Evolutionary conservation across 2,113 vertebrate species (phyloP).

Genomic region (Bostrychus sinensis): DNA sequence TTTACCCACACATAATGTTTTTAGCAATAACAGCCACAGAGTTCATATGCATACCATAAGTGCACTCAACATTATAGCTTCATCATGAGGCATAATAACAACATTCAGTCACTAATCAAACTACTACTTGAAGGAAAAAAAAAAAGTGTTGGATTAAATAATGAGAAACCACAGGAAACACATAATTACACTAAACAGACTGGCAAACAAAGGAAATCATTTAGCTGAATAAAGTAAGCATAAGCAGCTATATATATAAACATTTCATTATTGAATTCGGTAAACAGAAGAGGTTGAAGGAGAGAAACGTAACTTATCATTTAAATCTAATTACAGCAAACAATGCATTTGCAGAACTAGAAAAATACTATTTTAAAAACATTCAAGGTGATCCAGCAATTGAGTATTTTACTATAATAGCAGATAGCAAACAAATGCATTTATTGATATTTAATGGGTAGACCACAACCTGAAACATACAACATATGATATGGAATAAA

Average conservation of each 20-base stretch:
- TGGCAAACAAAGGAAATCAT: not conserved
- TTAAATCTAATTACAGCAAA: too few relatives aligned
- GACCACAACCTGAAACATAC: too few relatives aligned
- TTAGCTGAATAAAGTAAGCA: not conserved
- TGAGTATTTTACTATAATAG: too few relatives aligned
- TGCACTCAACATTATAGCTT: not conserved
- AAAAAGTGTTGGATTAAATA: not conserved
- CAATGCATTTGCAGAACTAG: too few relatives aligned
- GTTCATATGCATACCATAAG: not conserved
- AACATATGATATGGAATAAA: too few relatives aligned
- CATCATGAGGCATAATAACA: not conserved
- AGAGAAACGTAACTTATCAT: too few relatives aligned
- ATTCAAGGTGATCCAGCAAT: too few relatives aligned
- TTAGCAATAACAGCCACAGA: slow-evolving; percentile 33
- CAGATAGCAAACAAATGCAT: too few relatives aligned
- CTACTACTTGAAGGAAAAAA: not conserved
- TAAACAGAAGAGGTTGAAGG: not conserved
- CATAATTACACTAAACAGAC: not conserved
- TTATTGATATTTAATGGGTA: too few relatives aligned
- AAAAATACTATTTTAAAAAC: too few relatives aligned
- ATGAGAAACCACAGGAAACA: not conserved
- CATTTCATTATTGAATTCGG: not conserved
- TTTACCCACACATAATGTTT: slow-evolving; percentile 27
- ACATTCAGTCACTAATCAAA: not conserved
- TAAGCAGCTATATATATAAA: not conserved